Conservation (phyloP, 2,797 vertebrate genomes). For the Falco cherrug region DNA sequence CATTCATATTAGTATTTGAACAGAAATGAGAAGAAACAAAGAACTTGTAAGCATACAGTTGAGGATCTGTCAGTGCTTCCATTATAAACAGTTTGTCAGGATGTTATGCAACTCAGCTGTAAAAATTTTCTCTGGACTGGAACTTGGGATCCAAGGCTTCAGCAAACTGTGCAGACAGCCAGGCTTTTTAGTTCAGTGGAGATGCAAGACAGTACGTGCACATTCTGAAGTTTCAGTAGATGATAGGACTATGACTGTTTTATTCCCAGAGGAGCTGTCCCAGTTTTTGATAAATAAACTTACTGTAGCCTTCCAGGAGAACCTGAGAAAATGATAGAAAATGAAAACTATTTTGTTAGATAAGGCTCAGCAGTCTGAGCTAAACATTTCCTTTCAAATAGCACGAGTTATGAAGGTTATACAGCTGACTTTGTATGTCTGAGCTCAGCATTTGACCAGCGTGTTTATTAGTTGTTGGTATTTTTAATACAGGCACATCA, state of each 20-base stretch:
- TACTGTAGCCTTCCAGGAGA: slow-evolving; percentile 24
- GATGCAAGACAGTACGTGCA: slow-evolving; percentile 23
- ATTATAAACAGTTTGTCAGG: slow-evolving; percentile 68
- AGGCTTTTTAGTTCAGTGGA: slow-evolving; percentile 27
- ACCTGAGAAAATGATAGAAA: slow-evolving; percentile 17
- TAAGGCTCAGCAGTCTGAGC: slow-evolving; percentile 16
- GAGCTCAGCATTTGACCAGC: not conserved
- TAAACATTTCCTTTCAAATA: not conserved
- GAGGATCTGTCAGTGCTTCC: slow-evolving; percentile 57
- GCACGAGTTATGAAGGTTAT: not conserved
- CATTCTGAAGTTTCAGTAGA: slow-evolving; percentile 34
- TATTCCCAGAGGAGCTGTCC: slow-evolving; percentile 42
- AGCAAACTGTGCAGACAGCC: slow-evolving; percentile 32
- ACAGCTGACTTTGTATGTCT: not conserved
- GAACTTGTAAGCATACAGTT: slow-evolving; percentile 29
- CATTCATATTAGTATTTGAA: slow-evolving; percentile 28
- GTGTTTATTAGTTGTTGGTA: not conserved
- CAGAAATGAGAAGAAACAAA: slow-evolving; percentile 13
- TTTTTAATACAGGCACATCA: not conserved
- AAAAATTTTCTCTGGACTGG: slow-evolving; percentile 66
- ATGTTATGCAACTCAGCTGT: slow-evolving; percentile 67
- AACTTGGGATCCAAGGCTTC: slow-evolving; percentile 61
- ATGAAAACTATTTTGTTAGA: slow-evolving; percentile 29
- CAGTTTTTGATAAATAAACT: slow-evolving; percentile 46
- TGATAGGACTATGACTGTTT: slow-evolving; percentile 18